Conservation (phyloP, 53 echinoderm and acorn worm genomes). For the Antedon mediterranea region DNA sequence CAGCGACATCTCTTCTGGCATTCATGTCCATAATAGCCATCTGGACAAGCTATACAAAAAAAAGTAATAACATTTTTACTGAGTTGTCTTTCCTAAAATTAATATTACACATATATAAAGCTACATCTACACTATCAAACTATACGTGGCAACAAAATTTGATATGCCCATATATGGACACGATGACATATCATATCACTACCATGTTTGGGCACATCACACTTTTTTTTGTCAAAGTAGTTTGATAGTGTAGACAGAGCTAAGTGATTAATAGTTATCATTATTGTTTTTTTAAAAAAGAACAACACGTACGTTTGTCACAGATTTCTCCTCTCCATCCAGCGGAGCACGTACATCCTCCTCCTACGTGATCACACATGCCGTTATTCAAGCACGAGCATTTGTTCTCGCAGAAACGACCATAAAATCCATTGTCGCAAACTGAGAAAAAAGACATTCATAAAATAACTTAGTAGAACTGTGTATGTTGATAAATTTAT, state of each 20-base stretch:
- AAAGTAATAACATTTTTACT: no score
- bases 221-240: no score
- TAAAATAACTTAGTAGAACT: no score
- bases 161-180: no score
- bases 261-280: neutral
- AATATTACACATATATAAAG: no score
- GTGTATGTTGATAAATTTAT: no score
- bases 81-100: no score
- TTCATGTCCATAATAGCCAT: conserved; percentile 67
- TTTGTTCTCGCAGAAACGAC: conserved; percentile 31
- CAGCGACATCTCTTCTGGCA: conserved; percentile 65
- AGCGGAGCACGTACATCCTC: conserved; percentile 87
- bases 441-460: conserved; percentile 17
- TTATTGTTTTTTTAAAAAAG: neutral
- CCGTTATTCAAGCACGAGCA: conserved; percentile 85
- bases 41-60: conserved; percentile 57
- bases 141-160: no score
- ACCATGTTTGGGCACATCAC: no score
- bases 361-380: conserved; percentile 76
- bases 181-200: no score
- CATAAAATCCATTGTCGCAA: conserved; percentile 68
- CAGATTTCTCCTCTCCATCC: conserved; percentile 85
- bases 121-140: no score
- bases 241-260: no score
- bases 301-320: conserved; percentile 55